Base-by-base conservation (phyloP, 2,888 invertebrate species). In the Liopterus haemorrhoidalis region DNA sequence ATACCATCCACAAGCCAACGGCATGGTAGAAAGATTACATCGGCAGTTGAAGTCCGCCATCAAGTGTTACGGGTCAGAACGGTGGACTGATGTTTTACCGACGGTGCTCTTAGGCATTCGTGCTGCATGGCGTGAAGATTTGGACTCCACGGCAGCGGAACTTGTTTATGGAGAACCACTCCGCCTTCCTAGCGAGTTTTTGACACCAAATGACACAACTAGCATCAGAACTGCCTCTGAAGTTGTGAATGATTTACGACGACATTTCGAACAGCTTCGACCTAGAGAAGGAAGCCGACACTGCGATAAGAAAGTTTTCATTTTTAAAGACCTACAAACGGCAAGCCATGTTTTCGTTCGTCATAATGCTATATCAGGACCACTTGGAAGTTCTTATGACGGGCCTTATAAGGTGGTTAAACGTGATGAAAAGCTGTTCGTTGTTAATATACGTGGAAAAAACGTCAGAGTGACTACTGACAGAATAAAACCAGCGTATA, bases 21-120 rank as follows among this genome's bases (percentile, higher is more conserved):
- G 65, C 1, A 53, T 66, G 38, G 57, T 69, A 3, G 66, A 70
- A 49, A 50, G 66, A 4, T 60, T 63, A 42, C 68, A 70, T 49
- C 52, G 68, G 2, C 57, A 59, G 3, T 49, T 69, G 39, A 69
- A 66, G 54, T 40, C 54, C 1, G 52, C 55, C 1, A 49, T 57
- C 15, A 51, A 41, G 16, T 57, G 53, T 33, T 54, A 56, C 41
- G 38, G 37, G n/a, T n/a, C n/a, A n/a, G n/a, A n/a, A n/a, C n/a
- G n/a, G n/a, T n/a, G n/a, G n/a, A n/a, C n/a, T n/a, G n/a, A n/a
- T n/a, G n/a, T n/a, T n/a, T n/a, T n/a, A n/a, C n/a, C n/a, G n/a
- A n/a, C n/a, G n/a, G n/a, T n/a, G n/a, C n/a, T n/a, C n/a, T n/a
- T n/a, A n/a, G n/a, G n/a, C n/a, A n/a, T n/a, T n/a, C n/a, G n/a